These are phyloP conservation scores for Neodontobutis hainanensis DNA, from an alignment of 2,113 vertebrate species.

Conservation along the genomic window DNA sequence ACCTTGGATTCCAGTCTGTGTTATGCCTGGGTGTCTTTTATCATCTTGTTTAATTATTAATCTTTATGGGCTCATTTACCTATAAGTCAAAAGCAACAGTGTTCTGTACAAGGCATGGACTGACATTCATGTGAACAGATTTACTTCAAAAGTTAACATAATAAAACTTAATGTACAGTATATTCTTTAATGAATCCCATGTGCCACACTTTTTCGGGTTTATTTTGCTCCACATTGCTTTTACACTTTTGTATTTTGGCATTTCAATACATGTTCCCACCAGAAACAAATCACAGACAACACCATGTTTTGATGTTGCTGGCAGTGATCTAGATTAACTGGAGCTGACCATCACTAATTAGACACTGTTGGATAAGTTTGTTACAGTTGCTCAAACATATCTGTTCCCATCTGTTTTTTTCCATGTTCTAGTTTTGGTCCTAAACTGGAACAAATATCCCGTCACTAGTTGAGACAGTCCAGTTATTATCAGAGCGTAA, in stretches of 20 bases:
- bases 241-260: no score
- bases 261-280: no score
- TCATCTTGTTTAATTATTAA: background rate
- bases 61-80: slow-evolving; percentile 2
- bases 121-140: background rate
- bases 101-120: slow-evolving; percentile 1
- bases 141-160: no score
- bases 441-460: slow-evolving; percentile 1
- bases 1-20: background rate
- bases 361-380: slow-evolving; percentile 33
- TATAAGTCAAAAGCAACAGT: background rate
- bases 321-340: slow-evolving; percentile 41
- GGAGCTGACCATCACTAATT: slow-evolving; percentile 44
- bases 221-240: background rate
- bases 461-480: background rate
- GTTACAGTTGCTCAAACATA: slow-evolving; percentile 26
- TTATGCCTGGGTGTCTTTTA: background rate
- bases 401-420: slow-evolving; percentile 22
- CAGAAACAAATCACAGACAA: background rate
- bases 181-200: no score
- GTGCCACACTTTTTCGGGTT: background rate
- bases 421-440: slow-evolving; percentile 16
- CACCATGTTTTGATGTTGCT: slow-evolving; percentile 4
- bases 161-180: no score
- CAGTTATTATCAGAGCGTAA: no score